These are phyloP conservation scores for Clarias platycephalus DNA, from an alignment of 2,797 vertebrate genomes.

Conservation along the genomic window DNA sequence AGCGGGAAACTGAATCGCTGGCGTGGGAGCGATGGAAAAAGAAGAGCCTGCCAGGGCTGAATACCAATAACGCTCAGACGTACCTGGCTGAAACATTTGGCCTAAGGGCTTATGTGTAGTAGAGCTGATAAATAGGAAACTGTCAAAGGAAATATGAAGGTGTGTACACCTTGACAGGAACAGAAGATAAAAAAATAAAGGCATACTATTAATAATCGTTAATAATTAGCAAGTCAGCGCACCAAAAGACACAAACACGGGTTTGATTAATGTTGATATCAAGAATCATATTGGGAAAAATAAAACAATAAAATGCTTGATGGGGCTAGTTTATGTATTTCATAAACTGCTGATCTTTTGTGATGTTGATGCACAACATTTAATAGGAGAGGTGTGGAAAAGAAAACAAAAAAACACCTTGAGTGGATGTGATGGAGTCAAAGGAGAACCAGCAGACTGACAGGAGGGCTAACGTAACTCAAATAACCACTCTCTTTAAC, in stretches of 20 bases:
- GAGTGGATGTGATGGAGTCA: background rate
- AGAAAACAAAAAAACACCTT: background rate
- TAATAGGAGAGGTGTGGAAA: background rate
- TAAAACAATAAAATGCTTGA: background rate
- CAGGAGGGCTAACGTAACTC: background rate
- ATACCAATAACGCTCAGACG: background rate
- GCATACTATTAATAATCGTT: background rate
- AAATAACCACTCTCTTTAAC: background rate
- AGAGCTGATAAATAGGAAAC: background rate
- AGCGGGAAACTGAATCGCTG: background rate
- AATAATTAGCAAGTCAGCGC: background rate
- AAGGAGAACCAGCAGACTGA: background rate
- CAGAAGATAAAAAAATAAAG: background rate
- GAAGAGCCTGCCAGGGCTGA: slow-evolving; percentile 8
- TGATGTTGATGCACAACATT: background rate
- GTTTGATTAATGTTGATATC: background rate
- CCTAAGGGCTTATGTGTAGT: slow-evolving; percentile 7
- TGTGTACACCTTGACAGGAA: background rate
- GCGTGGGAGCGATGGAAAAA: slow-evolving; percentile 22
- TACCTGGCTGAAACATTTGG: background rate
- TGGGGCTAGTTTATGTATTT: background rate
- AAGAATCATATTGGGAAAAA: background rate
- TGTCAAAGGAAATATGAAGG: background rate
- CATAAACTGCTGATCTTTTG: background rate
- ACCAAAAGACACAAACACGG: background rate